A percentile compares a stretch with the other conserved stretches of the same genome.
Evolutionary conservation across 2,113 vertebrate species (phyloP).

Genomic region (Campylomormyrus numenius): DNA sequence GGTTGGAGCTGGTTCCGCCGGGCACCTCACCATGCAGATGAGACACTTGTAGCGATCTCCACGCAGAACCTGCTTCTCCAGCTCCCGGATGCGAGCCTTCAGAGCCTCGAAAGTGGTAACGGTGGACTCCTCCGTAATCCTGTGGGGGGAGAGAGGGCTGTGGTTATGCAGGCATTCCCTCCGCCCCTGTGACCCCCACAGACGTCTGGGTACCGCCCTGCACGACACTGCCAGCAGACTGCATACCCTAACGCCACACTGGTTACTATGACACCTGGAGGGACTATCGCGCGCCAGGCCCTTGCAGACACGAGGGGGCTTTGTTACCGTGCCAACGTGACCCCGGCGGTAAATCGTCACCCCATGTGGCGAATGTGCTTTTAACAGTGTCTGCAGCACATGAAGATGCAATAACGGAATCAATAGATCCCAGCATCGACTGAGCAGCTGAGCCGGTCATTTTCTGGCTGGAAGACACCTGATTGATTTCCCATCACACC

Average conservation of each 20-base stretch:
- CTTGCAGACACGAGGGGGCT: not conserved
- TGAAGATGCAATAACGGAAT: slow-evolving; percentile 70
- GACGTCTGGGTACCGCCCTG: not conserved
- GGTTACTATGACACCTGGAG: not conserved
- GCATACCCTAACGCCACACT: not conserved
- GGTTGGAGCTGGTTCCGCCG: not conserved
- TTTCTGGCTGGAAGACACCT: slow-evolving; percentile 64
- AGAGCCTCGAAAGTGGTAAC: slow-evolving; percentile 95
- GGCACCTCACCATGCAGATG: slow-evolving; percentile 94
- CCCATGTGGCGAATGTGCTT: slow-evolving; percentile 56
- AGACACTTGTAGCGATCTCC: slow-evolving; percentile 99
- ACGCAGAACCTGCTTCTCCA: slow-evolving; percentile 94
- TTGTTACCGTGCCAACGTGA: slow-evolving; percentile 2
- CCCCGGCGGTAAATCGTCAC: slow-evolving; percentile 20
- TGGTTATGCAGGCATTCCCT: not conserved
- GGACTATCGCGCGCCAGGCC: not conserved
- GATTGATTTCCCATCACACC: slow-evolving; percentile 54
- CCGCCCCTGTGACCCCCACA: not conserved
- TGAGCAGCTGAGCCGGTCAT: slow-evolving; percentile 48
- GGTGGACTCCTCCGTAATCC: slow-evolving; percentile 95
- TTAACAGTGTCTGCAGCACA: slow-evolving; percentile 69
- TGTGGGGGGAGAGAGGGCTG: slow-evolving; percentile 39
- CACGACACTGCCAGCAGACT: not conserved
- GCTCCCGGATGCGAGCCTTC: slow-evolving; percentile 96
- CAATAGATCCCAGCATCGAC: slow-evolving; percentile 57